phyloP scores from a whole-genome alignment of 92 coral and sea anemone species.

The Epizoanthus fatuus region DNA sequence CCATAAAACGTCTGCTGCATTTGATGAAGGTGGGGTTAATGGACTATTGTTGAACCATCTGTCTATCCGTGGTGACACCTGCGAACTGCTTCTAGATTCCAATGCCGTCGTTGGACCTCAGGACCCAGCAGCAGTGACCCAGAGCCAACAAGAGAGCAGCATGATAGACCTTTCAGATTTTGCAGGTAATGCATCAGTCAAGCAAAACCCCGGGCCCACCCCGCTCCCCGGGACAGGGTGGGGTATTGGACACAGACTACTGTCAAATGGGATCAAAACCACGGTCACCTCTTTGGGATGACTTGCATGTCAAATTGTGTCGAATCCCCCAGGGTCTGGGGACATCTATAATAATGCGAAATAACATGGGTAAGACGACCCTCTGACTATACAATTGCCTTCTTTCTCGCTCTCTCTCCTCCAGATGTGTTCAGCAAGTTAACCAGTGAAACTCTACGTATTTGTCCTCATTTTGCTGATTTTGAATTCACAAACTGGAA shows the following conservation, averaged over 20 bases:
- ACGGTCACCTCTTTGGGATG: no score
- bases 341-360: no score
- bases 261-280: no score
- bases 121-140: conserved; percentile 55
- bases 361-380: no score
- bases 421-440: conserved; percentile 81
- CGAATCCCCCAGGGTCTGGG: no score
- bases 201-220: no score
- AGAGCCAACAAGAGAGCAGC: conserved; percentile 67
- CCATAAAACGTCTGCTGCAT: conserved; percentile 96
- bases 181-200: conserved; percentile 63
- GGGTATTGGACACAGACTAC: no score
- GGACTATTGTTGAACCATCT: conserved; percentile 89
- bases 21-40: conserved; percentile 96
- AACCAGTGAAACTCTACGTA: conserved; percentile 72
- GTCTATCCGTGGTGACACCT: conserved; percentile 85
- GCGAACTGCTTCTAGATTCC: conserved; percentile 93
- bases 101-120: conserved; percentile 72
- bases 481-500: conserved; percentile 98
- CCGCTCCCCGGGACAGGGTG: no score
- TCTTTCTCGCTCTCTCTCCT: not conserved
- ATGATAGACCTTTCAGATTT: conserved; percentile 90
- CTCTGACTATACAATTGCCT: no score
- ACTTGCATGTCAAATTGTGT: no score
- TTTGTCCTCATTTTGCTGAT: conserved; percentile 94